Evolutionary conservation across 2,113 vertebrate genomes (phyloP).

Genomic region (Mixornis gularis): DNA sequence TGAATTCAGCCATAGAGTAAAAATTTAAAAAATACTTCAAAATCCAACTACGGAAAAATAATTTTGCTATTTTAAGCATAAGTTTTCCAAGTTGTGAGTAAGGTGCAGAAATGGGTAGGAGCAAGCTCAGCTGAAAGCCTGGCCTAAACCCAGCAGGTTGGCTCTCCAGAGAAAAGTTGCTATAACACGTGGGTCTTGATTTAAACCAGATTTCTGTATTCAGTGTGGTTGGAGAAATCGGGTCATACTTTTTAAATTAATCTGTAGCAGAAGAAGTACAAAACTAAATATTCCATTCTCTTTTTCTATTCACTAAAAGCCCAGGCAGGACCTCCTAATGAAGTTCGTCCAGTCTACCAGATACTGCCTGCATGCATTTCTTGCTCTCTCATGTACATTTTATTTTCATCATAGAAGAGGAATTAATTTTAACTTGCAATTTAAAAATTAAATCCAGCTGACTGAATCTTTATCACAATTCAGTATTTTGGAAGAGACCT

Average conservation of each 20-base stretch:
- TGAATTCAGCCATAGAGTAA: neutral
- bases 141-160: neutral
- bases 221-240: neutral
- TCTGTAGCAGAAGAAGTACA: neutral
- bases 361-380: neutral
- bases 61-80: neutral
- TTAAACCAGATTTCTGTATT: slow-evolving; percentile 3
- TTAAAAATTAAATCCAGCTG: neutral
- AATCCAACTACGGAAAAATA: neutral
- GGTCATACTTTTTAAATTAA: neutral
- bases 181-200: neutral
- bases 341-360: neutral
- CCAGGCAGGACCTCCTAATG: neutral
- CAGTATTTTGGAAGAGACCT: neutral
- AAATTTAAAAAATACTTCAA: neutral
- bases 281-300: neutral
- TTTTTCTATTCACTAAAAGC: neutral
- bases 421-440: neutral
- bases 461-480: neutral
- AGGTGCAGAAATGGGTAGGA: neutral
- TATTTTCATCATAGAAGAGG: neutral
- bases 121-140: neutral
- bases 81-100: neutral
- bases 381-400: neutral
- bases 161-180: neutral